These are phyloP conservation scores for Ophraella communa DNA, from an alignment of 2,888 invertebrate species.

Conservation along the genomic window DNA sequence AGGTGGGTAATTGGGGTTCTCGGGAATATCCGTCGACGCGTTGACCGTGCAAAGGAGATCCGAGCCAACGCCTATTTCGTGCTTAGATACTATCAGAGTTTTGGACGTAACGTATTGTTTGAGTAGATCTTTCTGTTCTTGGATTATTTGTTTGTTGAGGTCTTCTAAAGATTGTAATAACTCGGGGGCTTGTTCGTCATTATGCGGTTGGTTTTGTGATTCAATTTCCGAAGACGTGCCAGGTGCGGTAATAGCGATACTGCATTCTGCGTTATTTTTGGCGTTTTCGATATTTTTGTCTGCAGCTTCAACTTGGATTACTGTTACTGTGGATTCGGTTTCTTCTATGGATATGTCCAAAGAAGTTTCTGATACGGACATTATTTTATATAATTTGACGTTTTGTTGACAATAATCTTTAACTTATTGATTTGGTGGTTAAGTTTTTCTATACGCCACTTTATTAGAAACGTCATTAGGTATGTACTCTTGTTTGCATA, in stretches of 20 bases:
- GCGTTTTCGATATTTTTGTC: not conserved
- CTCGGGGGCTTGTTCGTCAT: not conserved
- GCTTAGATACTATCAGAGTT: not conserved
- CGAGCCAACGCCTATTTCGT: slow-evolving; percentile 1
- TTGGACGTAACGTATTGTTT: not conserved
- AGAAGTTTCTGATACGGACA: not conserved
- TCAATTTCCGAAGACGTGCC: not conserved
- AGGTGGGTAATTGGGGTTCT: not conserved
- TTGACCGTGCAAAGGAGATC: not conserved
- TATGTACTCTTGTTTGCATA: too few species aligned
- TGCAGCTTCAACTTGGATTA: not conserved
- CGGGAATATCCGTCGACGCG: not conserved
- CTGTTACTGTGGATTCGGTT: not conserved
- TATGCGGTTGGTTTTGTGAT: not conserved
- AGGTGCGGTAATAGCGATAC: not conserved
- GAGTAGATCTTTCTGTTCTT: slow-evolving; percentile 4
- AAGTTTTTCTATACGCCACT: too few species aligned
- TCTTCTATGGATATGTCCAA: not conserved
- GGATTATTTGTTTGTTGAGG: not conserved
- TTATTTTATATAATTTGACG: not conserved
- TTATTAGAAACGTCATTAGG: too few species aligned
- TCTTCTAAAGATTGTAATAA: slow-evolving; percentile 5
- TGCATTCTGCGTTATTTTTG: not conserved
- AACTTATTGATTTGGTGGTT: not conserved
- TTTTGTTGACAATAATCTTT: not conserved